Base-by-base conservation (phyloP, 2,888 invertebrate species). In the Trimorus sp. region DNA sequence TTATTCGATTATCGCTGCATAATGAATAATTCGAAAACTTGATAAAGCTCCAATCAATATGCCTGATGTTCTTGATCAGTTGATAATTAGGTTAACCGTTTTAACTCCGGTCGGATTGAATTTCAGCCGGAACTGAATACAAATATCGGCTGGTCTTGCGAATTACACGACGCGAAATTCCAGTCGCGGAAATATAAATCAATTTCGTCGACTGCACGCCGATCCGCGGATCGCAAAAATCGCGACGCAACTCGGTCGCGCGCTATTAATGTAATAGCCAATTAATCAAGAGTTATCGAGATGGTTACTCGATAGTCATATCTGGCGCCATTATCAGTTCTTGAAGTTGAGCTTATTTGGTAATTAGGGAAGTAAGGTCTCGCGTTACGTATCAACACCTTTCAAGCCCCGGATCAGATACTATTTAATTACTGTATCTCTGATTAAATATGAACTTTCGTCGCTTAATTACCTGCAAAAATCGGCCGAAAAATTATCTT, bases 31-130 rank as follows among this genome's bases (percentile, higher is more conserved):
- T 16, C 58, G 62, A 76, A 76, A 76, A 70, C 69, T 70, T 77
- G 69, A 77, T 63, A 40, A 58, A 77, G 69, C 58, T 77, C 58
- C 77, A 63, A 63, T 77, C 69, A 63, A 69, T 63, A 69, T 58
- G 38, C 58, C 69, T 63, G 69, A 63, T 68, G 66, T 70, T 77
- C 63, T 70, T 77, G 77, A 77, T 77, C 69, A 70, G 77, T 70
- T 69, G 58, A 70, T 69, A 77, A 77, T 70, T 70, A 77, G 26
- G 58, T 77, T 58, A 70, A 69, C 63, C 45, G 69, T 70, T 77
- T 77, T 70, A 77, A 77, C 69, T 69, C 56, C 40, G 15, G 38
- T 69, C 62, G 60, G 68, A 68, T 76, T 54, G 63, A 62, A 77
- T 70, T 68, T 76, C 54, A 26, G 56, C 56, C 42, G 63, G 63